A percentile compares a stretch with the other conserved stretches of the same genome.
phyloP scores from a whole-genome alignment of 2,113 vertebrate genomes.

The Sander vitreus region DNA sequence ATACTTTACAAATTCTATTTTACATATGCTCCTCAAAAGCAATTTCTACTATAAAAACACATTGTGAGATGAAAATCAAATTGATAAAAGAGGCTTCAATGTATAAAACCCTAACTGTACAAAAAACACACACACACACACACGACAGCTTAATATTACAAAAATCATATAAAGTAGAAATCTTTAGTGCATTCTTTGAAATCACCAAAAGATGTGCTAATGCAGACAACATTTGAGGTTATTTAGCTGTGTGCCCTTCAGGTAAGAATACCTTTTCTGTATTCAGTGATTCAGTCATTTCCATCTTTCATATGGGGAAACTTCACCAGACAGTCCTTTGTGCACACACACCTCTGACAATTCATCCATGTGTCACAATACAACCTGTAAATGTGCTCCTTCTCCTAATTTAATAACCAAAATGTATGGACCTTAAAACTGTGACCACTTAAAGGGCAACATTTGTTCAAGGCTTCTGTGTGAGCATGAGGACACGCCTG shows the following conservation, averaged over 20 bases:
- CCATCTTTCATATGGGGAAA: constrained; percentile 1
- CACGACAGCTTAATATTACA: constrained; percentile 33
- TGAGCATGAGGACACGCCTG: background rate
- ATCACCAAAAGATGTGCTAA: constrained; percentile 53
- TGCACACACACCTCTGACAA: background rate
- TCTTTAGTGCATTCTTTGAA: constrained; percentile 45
- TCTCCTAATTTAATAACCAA: background rate
- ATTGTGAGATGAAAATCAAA: constrained; percentile 49
- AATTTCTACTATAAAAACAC: constrained; percentile 67
- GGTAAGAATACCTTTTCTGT: constrained; percentile 3
- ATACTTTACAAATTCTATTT: constrained; percentile 62
- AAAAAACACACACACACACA: constrained; percentile 22
- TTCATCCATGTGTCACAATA: background rate
- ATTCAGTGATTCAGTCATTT: constrained; percentile 29
- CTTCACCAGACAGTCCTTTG: background rate
- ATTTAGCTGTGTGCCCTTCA: constrained; percentile 2
- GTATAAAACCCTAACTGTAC: constrained; percentile 69
- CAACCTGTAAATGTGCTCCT: background rate
- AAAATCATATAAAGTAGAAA: constrained; percentile 46
- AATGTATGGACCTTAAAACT: background rate
- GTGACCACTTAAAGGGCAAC: background rate
- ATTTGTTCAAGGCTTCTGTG: background rate
- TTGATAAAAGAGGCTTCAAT: background rate
- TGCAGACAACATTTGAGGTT: constrained; percentile 30
- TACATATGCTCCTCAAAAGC: constrained; percentile 50